phyloP scores from a whole-genome alignment of 2,113 vertebrate genomes.

The Jaculus jaculus region DNA sequence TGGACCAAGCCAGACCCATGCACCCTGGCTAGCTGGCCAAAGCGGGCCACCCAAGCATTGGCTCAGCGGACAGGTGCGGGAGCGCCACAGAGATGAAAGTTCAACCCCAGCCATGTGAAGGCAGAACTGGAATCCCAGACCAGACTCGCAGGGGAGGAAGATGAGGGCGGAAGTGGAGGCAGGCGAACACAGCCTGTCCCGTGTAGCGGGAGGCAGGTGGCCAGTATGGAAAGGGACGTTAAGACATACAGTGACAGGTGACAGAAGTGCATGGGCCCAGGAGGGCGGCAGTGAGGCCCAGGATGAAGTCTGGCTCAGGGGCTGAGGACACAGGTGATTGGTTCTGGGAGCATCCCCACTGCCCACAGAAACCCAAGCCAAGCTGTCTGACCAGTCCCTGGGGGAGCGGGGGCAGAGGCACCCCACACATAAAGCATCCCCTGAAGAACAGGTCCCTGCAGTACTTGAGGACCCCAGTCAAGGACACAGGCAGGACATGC shows the following conservation, averaged over 20 bases:
- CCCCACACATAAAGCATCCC: no score
- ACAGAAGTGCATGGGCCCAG: not conserved
- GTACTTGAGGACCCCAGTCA: not conserved
- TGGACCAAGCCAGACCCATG: rapidly evolving
- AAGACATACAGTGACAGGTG: not conserved
- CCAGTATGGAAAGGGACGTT: not conserved
- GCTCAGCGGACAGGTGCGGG: not conserved
- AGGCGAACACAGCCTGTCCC: no score
- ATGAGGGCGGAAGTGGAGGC: rapidly evolving
- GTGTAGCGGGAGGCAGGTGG: not conserved
- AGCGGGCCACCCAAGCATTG: not conserved
- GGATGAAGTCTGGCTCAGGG: rapidly evolving
- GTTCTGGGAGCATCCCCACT: not conserved
- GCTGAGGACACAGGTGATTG: not conserved
- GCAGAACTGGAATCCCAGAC: rapidly evolving
- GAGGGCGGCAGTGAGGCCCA: not conserved
- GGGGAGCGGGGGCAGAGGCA: not conserved
- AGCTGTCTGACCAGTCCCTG: not conserved
- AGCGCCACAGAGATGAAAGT: not conserved
- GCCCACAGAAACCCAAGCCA: not conserved
- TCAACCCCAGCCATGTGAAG: not conserved
- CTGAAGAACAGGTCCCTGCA: not conserved
- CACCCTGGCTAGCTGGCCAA: rapidly evolving
- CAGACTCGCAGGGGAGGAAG: not conserved
- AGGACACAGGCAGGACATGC: no score